These are phyloP conservation scores for Xiphophorus couchianus DNA, from an alignment of 2,113 vertebrate genomes.

Conservation along the genomic window DNA sequence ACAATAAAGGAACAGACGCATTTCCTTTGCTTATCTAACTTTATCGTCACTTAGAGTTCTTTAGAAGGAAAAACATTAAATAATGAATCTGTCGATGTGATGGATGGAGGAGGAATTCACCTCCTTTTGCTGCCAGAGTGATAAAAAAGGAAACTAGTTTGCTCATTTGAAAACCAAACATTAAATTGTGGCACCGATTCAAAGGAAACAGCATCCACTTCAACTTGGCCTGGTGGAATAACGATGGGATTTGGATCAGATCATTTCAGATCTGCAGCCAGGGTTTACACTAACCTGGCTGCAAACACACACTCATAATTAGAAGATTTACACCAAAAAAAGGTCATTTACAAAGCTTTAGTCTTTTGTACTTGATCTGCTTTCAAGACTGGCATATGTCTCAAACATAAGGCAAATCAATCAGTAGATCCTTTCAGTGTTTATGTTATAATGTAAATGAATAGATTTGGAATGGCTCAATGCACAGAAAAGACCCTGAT, in stretches of 20 bases:
- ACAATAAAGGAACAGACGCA: too few species aligned
- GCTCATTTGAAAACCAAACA: slow-evolving; percentile 42
- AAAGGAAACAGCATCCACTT: slow-evolving; percentile 46
- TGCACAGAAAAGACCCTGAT: slow-evolving; percentile 16
- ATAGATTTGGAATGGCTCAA: neutral
- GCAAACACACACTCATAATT: slow-evolving; percentile 50
- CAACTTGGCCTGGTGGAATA: slow-evolving; percentile 54
- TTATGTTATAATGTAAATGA: neutral
- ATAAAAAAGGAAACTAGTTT: slow-evolving; percentile 37
- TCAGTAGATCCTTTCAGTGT: neutral
- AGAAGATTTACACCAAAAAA: slow-evolving; percentile 18
- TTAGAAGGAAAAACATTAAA: neutral
- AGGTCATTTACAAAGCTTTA: slow-evolving; percentile 19
- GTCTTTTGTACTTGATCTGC: slow-evolving; percentile 33
- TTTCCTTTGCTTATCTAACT: neutral
- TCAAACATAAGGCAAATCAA: neutral
- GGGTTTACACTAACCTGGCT: slow-evolving; percentile 46
- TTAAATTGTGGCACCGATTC: slow-evolving; percentile 31
- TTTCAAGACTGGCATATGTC: slow-evolving; percentile 31
- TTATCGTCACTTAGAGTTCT: neutral
- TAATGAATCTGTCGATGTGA: neutral
- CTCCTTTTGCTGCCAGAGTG: slow-evolving; percentile 12
- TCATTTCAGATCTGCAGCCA: slow-evolving; percentile 58
- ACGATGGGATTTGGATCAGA: slow-evolving; percentile 59
- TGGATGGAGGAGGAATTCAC: slow-evolving; percentile 21